Conservation (phyloP, 2,797 vertebrate genomes). For the Phrynocephalus forsythii region DNA sequence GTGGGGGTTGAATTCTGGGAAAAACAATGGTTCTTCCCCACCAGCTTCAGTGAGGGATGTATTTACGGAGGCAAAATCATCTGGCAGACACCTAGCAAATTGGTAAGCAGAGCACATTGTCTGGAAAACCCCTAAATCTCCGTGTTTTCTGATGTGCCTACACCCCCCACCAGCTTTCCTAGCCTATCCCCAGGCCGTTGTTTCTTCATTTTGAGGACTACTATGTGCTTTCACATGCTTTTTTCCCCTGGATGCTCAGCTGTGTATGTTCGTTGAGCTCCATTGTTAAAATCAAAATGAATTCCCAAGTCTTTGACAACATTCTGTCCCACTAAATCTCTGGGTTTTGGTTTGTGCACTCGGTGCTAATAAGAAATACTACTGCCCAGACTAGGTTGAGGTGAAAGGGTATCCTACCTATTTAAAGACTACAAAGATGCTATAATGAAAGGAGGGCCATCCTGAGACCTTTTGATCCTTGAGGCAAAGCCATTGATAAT, state of each 20-base stretch:
- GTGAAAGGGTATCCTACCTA: not conserved
- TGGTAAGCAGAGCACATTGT: not conserved
- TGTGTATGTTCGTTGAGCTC: not conserved
- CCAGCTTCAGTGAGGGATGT: not conserved
- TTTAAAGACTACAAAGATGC: not conserved
- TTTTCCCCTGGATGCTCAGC: not conserved
- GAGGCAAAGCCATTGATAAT: not conserved
- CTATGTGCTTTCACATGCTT: not conserved
- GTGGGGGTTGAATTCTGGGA: conserved; percentile 14
- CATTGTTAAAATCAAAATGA: not conserved
- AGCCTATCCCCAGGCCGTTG: not conserved
- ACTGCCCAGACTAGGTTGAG: not conserved
- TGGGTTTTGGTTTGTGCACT: not conserved
- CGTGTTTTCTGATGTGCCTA: conserved; percentile 8
- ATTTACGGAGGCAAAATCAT: conserved; percentile 10
- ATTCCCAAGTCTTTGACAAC: not conserved
- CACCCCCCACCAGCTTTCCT: not conserved
- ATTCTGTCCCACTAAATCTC: not conserved
- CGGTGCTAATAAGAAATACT: not conserved
- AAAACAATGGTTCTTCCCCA: not conserved
- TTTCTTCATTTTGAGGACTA: not conserved
- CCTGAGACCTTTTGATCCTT: not conserved
- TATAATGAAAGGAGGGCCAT: not conserved
- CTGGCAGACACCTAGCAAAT: not conserved
- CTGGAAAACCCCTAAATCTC: conserved; percentile 18